Evolutionary conservation across 2,797 vertebrate species (phyloP).

Genomic region (Furcifer pardalis): DNA sequence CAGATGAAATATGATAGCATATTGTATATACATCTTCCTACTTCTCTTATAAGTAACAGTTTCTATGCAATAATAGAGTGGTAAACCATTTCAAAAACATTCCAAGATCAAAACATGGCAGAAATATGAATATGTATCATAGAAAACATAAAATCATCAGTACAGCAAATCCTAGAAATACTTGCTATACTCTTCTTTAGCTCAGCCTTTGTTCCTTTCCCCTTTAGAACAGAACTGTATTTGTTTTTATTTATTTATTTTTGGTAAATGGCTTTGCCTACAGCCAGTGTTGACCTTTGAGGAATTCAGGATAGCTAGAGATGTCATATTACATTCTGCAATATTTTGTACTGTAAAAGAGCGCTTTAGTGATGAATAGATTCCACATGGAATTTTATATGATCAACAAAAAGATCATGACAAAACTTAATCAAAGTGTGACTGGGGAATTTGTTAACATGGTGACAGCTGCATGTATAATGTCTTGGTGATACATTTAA

Average conservation of each 20-base stretch:
- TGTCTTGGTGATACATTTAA: constrained; percentile 40
- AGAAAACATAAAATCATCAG: background rate
- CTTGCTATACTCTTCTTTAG: background rate
- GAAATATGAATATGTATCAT: background rate
- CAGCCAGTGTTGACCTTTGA: constrained; percentile 15
- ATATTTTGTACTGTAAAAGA: constrained; percentile 42
- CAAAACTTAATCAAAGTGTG: constrained; percentile 35
- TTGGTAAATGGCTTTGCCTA: constrained; percentile 10
- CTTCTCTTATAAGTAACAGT: background rate
- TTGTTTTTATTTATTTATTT: background rate
- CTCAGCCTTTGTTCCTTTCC: too few species aligned
- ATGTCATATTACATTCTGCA: constrained; percentile 26
- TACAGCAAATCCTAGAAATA: background rate
- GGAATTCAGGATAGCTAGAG: constrained; percentile 41
- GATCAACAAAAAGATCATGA: constrained; percentile 27
- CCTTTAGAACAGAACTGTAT: too few species aligned
- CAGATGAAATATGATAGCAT: background rate
- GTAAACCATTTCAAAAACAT: background rate
- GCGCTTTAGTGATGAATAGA: background rate
- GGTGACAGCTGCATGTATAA: constrained; percentile 21
- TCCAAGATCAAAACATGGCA: background rate
- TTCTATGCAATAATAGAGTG: background rate
- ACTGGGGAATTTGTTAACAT: background rate
- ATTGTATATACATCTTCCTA: background rate
- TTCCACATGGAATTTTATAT: constrained; percentile 40